Base-by-base conservation (phyloP, 2,797 vertebrate species). In the Hippocampus kuda region DNA sequence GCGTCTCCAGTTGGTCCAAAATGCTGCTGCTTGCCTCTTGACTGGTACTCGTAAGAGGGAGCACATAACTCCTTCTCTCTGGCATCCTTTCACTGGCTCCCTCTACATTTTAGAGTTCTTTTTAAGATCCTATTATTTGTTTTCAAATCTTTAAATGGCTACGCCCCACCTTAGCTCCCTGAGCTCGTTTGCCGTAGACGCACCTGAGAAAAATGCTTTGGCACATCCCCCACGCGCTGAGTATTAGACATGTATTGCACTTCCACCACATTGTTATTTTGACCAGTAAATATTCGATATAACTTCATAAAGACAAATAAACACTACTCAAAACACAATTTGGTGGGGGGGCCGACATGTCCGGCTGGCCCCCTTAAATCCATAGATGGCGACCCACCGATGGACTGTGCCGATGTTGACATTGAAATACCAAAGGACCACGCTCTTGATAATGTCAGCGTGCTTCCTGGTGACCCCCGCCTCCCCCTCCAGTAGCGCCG, bases 351-450 rank as follows among this genome's bases (percentile, higher is more conserved):
- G 5, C 1, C 1, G 48, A 51, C 18, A 5, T 51, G 1, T 7
- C 20, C 7, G 49, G 2, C 20, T 51, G 5, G 3, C 10, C 27
- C 65, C 26, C 7, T 53, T 18, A 66, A 66, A 38, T 38, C 34
- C 34, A 38, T 67, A 54, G 24, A 22, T 24, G 53, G 22, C 13
- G 34, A 41, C 22, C 66, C 34, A 67, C 53, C 16, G 53, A 67
- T 56, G 11, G 53, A 42, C 53, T 5, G 8, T 11, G 66, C 51
- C n/a, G 18, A 26, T 53, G 66, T 67, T 67, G 66, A 56, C 48
- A 54, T 54, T 67, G 18, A 67, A 67, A 56, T 56, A 67, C 30
- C 49, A 67, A 72, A 63, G 44, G 22, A 66, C 20, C 24, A 3
- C 16, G 24, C 30, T 46, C 11, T 48, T 30, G 48, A 56, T 51